Conservation (phyloP, 2,888 invertebrate species). For the Tricholauxania praeusta region DNA sequence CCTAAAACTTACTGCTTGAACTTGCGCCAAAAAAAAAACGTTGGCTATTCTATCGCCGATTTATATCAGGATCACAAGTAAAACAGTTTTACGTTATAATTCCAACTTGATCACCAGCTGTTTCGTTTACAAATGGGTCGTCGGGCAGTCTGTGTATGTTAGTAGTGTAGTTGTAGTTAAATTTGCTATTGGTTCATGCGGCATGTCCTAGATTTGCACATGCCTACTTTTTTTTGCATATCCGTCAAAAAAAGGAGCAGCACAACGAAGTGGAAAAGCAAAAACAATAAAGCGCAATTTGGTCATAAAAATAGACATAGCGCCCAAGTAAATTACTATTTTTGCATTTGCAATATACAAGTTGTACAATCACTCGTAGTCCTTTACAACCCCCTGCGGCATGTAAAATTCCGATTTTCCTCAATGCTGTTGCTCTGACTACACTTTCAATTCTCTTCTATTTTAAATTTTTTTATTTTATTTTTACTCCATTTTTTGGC, state of each 20-base stretch:
- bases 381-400: conserved; percentile 12
- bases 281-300: conserved; percentile 62
- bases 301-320: conserved; percentile 46
- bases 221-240: not conserved
- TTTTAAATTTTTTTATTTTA: conserved; percentile 29
- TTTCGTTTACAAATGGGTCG: too few relatives aligned
- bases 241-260: not conserved
- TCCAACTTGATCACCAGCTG: too few relatives aligned
- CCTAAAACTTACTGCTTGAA: too few relatives aligned
- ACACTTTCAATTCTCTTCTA: conserved; percentile 23
- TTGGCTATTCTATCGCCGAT: too few relatives aligned
- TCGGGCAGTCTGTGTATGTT: not conserved
- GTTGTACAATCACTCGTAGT: not conserved
- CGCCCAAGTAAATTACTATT: conserved; percentile 31
- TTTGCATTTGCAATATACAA: conserved; percentile 24
- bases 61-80: too few relatives aligned
- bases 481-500: not conserved
- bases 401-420: not conserved
- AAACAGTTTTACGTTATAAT: too few relatives aligned
- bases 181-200: conserved; percentile 39
- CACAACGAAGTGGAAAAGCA: conserved; percentile 17
- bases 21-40: too few relatives aligned
- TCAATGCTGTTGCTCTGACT: not conserved
- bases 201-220: conserved; percentile 31
- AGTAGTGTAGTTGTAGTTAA: conserved; percentile 10